phyloP scores from a whole-genome alignment of 30 jellyfish, hydroid and myxozoan species.

The Hydractinia echinata region DNA sequence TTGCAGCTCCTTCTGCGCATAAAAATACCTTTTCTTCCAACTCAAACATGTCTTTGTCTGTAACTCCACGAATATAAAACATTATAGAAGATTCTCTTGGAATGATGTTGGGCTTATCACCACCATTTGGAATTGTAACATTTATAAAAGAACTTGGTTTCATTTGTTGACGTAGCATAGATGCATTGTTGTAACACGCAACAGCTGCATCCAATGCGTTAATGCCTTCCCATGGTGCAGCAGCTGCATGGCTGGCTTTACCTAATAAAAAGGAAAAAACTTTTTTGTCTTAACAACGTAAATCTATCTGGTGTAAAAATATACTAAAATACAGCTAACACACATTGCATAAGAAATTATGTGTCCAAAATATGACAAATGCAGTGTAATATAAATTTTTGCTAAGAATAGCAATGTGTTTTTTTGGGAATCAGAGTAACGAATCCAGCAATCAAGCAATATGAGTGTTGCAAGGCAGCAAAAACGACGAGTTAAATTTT shows the following conservation, averaged over 20 bases:
- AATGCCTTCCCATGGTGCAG: conserved; percentile 88
- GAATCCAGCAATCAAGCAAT: too few species aligned
- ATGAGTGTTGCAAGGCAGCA: too few species aligned
- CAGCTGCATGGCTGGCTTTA: conserved; percentile 85
- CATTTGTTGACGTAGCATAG: conserved; percentile 91
- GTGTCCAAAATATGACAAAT: too few species aligned
- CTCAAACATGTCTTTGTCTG: conserved; percentile 31
- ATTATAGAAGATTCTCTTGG: conserved; percentile 58
- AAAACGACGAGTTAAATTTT: too few species aligned
- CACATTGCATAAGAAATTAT: too few species aligned
- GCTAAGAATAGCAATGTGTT: too few species aligned
- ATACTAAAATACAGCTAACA: too few species aligned
- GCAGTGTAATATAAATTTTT: too few species aligned
- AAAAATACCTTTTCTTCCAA: conserved; percentile 25
- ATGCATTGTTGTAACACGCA: conserved; percentile 63
- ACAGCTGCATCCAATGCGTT: conserved; percentile 97
- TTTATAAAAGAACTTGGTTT: conserved; percentile 58
- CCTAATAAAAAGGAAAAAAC: conserved; percentile 43
- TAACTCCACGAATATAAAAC: conserved; percentile 46
- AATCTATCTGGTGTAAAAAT: too few species aligned
- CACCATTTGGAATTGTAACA: conserved; percentile 75
- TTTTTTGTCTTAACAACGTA: too few species aligned
- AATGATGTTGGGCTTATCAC: conserved; percentile 76
- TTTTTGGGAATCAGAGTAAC: too few species aligned
- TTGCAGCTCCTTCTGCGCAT: conserved; percentile 88